A percentile compares a stretch with the other conserved stretches of the same genome.
These are phyloP conservation scores for Bombus picipes DNA, from an alignment of 1,140 invertebrate species.

Conservation along the genomic window DNA sequence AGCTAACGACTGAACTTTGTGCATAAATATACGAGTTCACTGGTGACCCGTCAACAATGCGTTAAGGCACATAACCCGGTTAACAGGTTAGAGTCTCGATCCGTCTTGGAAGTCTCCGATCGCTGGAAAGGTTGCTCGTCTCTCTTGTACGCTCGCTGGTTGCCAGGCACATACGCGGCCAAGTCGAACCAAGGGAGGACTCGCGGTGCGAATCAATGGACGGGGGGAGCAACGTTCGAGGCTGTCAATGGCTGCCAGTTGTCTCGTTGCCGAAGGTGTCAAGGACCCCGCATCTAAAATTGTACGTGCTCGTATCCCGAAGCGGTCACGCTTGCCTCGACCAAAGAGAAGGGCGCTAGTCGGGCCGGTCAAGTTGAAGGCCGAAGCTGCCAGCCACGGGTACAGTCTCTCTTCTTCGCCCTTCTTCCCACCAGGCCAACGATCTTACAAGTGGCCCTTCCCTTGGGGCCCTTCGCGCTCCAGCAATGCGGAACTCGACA, in stretches of 20 bases:
- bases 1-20: too few species aligned
- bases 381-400: constrained; percentile 30
- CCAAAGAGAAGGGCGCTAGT: constrained; percentile 58
- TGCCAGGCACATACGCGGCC: too few species aligned
- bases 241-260: constrained; percentile 56
- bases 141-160: too few species aligned
- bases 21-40: too few species aligned
- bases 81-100: too few species aligned
- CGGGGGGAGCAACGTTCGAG: constrained; percentile 16
- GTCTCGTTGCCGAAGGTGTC: constrained; percentile 54
- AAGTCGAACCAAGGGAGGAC: too few species aligned
- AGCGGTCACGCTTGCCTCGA: constrained; percentile 31
- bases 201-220: constrained; percentile 46
- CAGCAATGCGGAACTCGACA: constrained; percentile 63
- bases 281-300: constrained; percentile 68
- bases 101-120: too few species aligned
- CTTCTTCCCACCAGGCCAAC: neutral
- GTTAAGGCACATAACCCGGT: too few species aligned
- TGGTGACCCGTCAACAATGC: too few species aligned
- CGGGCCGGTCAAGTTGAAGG: constrained; percentile 76
- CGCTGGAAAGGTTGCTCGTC: too few species aligned
- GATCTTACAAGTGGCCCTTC: neutral
- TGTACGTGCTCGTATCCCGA: constrained; percentile 44
- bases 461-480: neutral
- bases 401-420: constrained; percentile 22